phyloP scores from a whole-genome alignment of 30 jellyfish, hydroid and myxozoan species.

The Aurelia sp. region DNA sequence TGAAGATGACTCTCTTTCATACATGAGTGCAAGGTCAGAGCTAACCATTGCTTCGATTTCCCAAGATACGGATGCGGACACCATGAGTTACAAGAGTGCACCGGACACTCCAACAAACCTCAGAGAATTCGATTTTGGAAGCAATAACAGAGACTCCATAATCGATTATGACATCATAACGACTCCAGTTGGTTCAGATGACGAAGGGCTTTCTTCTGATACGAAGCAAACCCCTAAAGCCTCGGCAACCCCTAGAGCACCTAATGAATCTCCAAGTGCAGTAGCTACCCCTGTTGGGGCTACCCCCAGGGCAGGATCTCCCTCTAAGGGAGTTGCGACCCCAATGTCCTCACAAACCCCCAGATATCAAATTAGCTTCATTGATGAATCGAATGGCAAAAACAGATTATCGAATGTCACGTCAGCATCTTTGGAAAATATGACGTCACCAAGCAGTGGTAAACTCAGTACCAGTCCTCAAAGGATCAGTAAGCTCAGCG shows the following conservation, averaged over 20 bases:
- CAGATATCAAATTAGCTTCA: conserved; percentile 38
- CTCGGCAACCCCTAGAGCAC: neutral
- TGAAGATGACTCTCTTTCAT: conserved; percentile 73
- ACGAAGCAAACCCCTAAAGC: conserved; percentile 23
- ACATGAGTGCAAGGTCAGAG: conserved; percentile 90
- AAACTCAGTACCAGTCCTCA: conserved; percentile 58
- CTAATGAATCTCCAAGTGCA: neutral
- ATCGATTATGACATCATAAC: conserved; percentile 70
- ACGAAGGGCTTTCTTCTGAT: conserved; percentile 32
- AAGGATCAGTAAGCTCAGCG: conserved; percentile 40
- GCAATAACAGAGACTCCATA: conserved; percentile 25
- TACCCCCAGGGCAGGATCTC: neutral
- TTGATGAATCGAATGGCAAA: conserved; percentile 44
- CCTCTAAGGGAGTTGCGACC: neutral
- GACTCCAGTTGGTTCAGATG: conserved; percentile 83
- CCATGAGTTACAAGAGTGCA: conserved; percentile 64
- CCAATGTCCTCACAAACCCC: conserved; percentile 39
- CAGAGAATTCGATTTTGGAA: conserved; percentile 22
- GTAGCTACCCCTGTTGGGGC: no score
- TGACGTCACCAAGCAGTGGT: conserved; percentile 20
- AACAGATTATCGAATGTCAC: conserved; percentile 24
- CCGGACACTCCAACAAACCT: conserved; percentile 67
- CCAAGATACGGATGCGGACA: conserved; percentile 54
- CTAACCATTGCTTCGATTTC: conserved; percentile 58
- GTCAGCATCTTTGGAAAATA: conserved; percentile 55